These are phyloP conservation scores for Stigmatopora nigra DNA, from an alignment of 2,113 vertebrate genomes.

Conservation along the genomic window DNA sequence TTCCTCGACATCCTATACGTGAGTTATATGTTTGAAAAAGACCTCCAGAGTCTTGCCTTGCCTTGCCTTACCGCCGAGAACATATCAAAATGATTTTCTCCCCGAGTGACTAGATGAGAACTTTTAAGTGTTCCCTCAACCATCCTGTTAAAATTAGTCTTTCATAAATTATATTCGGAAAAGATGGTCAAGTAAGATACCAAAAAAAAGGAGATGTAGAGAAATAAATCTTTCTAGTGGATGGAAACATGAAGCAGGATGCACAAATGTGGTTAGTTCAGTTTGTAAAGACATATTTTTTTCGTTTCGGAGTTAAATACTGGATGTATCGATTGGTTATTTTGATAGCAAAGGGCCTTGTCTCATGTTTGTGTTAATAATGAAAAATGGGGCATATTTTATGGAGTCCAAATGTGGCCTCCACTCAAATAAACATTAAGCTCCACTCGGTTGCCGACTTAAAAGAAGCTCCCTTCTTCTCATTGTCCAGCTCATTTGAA, in stretches of 20 bases:
- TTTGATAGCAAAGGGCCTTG: background rate
- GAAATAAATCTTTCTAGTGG: background rate
- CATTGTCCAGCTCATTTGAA: background rate
- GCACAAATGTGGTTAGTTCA: background rate
- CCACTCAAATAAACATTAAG: background rate
- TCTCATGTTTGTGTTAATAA: background rate
- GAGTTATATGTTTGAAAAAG: background rate
- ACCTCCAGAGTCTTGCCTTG: background rate
- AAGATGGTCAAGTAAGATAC: background rate
- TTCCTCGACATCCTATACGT: background rate
- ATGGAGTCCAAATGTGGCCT: background rate
- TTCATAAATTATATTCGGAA: conserved; percentile 4
- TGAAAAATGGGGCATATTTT: background rate
- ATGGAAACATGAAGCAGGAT: background rate
- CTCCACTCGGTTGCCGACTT: background rate
- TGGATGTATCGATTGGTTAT: background rate
- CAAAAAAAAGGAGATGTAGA: background rate
- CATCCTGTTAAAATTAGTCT: conserved; percentile 3
- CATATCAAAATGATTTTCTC: background rate
- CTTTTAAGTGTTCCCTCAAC: background rate
- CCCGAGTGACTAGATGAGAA: background rate
- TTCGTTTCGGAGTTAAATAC: background rate
- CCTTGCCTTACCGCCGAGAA: background rate
- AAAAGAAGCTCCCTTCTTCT: background rate
- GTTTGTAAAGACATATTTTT: background rate